Percentiles rank a stretch among this genome's conserved stretches.
phyloP scores from a whole-genome alignment of 2,797 vertebrate genomes.

The Onychomys leucogaster region DNA sequence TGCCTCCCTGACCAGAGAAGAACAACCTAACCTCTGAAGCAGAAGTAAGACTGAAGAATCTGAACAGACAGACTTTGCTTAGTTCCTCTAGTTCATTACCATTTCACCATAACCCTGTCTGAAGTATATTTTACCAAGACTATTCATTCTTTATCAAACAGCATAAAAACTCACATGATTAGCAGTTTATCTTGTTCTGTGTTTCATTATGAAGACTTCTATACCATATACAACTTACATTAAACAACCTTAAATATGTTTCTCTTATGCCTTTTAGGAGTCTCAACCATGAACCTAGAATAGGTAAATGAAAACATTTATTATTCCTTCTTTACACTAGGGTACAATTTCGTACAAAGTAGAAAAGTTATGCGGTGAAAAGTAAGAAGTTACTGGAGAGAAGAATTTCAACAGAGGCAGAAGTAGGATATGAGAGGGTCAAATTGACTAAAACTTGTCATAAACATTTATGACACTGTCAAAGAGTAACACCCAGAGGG shows the following conservation, averaged over 20 bases:
- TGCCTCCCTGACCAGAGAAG: not conserved
- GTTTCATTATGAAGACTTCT: not conserved
- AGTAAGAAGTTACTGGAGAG: not conserved
- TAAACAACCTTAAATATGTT: not conserved
- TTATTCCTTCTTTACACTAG: not conserved
- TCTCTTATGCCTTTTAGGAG: not conserved
- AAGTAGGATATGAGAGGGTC: not conserved
- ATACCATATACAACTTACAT: not conserved
- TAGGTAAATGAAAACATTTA: not conserved
- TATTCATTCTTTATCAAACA: not conserved
- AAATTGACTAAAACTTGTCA: not conserved
- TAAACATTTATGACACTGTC: not conserved
- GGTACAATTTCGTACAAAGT: not conserved
- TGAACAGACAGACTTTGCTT: not conserved
- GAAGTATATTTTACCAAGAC: not conserved
- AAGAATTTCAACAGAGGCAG: not conserved
- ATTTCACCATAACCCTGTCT: not conserved
- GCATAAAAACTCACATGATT: not conserved
- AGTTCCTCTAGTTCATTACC: not conserved
- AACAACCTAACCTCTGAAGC: not conserved
- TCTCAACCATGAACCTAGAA: not conserved
- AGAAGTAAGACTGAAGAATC: not conserved
- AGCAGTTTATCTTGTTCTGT: not conserved
- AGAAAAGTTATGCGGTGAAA: not conserved
- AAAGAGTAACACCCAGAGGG: not conserved